phyloP scores from a whole-genome alignment of 2,888 invertebrate species.

The Chironomus tentans region DNA sequence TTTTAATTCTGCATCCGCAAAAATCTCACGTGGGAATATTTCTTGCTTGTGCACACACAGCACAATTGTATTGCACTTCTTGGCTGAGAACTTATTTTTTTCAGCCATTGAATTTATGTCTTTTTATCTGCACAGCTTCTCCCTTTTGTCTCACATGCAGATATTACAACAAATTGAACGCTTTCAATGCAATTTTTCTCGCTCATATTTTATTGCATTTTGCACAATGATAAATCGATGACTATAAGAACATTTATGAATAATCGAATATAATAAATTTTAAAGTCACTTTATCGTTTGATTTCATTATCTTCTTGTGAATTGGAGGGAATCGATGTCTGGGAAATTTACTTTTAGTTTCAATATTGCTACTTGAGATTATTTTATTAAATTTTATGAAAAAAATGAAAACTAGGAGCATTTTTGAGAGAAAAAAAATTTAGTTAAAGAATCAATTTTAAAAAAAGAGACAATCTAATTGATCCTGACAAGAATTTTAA shows the following conservation, averaged over 20 bases:
- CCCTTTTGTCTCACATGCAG: too few relatives aligned
- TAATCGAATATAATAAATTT: not conserved
- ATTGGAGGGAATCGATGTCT: too few relatives aligned
- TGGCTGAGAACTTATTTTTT: not conserved
- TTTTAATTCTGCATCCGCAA: not conserved
- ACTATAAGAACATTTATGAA: not conserved
- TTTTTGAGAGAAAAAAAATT: too few relatives aligned
- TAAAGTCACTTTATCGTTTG: not conserved
- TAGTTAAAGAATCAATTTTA: too few relatives aligned
- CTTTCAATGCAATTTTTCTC: not conserved
- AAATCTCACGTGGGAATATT: not conserved
- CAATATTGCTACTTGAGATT: too few relatives aligned
- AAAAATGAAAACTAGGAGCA: too few relatives aligned
- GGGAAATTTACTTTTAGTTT: too few relatives aligned
- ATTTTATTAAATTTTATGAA: too few relatives aligned
- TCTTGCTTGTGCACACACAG: not conserved
- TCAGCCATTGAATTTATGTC: not conserved
- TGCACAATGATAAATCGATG: not conserved
- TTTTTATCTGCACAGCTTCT: too few relatives aligned
- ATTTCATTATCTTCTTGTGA: too few relatives aligned
- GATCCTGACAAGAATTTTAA: too few relatives aligned
- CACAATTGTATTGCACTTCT: not conserved
- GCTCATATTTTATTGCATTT: not conserved
- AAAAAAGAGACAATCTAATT: too few relatives aligned
- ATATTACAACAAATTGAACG: not conserved